Base-by-base conservation (phyloP, 2,113 vertebrate species). In the Silurus asotus region DNA sequence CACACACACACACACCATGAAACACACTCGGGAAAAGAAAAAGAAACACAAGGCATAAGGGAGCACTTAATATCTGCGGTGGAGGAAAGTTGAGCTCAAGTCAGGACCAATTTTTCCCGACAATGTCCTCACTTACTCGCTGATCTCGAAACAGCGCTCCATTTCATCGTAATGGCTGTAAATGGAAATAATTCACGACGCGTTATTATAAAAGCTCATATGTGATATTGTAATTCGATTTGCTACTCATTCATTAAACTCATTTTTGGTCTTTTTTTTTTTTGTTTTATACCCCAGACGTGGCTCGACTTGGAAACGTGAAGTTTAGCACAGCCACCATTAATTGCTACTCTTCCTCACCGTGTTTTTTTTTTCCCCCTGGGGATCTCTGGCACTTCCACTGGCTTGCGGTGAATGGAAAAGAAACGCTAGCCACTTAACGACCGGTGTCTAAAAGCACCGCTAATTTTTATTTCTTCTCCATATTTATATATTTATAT, bases 371-470 rank as follows among this genome's bases (percentile, higher is more conserved):
- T 89, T 88, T 86, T 85, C 83, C 88, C 91, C 90, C 89, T 87
- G 90, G 89, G 87, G 89, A 94, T 84, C 86, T 53, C 92, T 75
- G 83, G 62, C 76, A 85, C 87, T 89, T 92, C 90, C 90, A 93
- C 94, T 93, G 90, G 93, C 92, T 82, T 89, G 84, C 86, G 93
- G 86, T 87, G 90, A 88, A 91, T 92, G 93, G 90, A 91, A 88
- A 93, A 95, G 90, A 91, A 87, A 84, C 89, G 89, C 89, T 88
- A 89, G 93, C 94, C 93, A 89, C 94, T 92, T 93, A 92, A 93
- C 64, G 84, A 93, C 89, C 91, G 90, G 87, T 94, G 93, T 93
- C 94, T 95, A 92, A 93, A 93, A 85, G 89, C 91, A 83, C 86
- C 69, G 89, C 92, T 93, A 95, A 95, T 95, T 94, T 91, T 93